A percentile compares a stretch with the other conserved stretches of the same genome.
These are phyloP conservation scores for Coregonus suidteri DNA, from an alignment of 2,797 vertebrate species.

Conservation along the genomic window DNA sequence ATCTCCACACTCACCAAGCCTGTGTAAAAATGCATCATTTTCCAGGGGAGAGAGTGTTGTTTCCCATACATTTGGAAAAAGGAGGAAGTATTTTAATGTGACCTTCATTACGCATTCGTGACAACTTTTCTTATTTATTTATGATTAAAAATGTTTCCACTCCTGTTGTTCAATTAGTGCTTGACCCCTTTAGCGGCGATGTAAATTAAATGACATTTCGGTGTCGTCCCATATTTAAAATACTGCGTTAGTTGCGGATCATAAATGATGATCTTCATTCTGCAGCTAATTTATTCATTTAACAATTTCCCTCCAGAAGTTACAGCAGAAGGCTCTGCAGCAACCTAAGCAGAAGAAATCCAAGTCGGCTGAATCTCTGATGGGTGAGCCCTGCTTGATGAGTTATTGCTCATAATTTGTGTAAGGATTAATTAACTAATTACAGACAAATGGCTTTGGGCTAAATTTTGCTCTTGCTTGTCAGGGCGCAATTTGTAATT, in stretches of 20 bases:
- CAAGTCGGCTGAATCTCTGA: slow-evolving; percentile 99
- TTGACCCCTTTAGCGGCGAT: slow-evolving; percentile 99
- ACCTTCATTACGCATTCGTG: slow-evolving; percentile 98
- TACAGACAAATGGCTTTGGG: slow-evolving; percentile 99
- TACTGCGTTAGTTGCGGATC: slow-evolving; percentile 99
- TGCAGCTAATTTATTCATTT: slow-evolving; percentile 99
- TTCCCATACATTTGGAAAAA: slow-evolving; percentile 81
- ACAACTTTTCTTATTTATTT: slow-evolving; percentile 96
- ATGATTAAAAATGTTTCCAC: slow-evolving; percentile 89
- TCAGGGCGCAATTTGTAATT: slow-evolving; percentile 99
- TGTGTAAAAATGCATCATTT: slow-evolving; percentile 54
- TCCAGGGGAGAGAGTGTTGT: slow-evolving; percentile 63
- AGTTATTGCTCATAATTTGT: slow-evolving; percentile 99
- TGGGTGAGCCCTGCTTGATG: slow-evolving; percentile 99
- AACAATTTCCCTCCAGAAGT: slow-evolving; percentile 99
- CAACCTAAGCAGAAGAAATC: slow-evolving; percentile 99
- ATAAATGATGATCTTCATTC: slow-evolving; percentile 99
- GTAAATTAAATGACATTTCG: slow-evolving; percentile 99
- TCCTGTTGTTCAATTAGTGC: slow-evolving; percentile 99
- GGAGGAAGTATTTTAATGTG: slow-evolving; percentile 92
- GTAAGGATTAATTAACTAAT: slow-evolving; percentile 99
- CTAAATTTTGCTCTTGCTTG: slow-evolving; percentile 99
- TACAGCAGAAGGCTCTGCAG: slow-evolving; percentile 99
- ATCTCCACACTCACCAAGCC: slow-evolving; percentile 43
- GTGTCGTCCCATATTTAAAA: slow-evolving; percentile 99